Base-by-base conservation (phyloP, 2,888 invertebrate species). In the Byasa hedistus region DNA sequence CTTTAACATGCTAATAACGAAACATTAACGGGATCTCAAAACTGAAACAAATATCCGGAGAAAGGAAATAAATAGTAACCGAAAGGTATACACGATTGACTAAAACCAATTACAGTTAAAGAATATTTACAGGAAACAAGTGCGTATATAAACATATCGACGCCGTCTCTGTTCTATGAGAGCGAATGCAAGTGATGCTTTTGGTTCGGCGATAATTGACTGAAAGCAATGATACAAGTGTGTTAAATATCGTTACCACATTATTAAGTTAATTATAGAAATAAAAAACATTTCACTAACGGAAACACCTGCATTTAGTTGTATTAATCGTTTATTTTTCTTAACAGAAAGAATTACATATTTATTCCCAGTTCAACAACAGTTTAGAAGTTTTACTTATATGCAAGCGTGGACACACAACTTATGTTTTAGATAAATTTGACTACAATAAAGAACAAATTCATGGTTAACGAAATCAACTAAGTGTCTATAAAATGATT, bases 171-270 rank as follows among this genome's bases (percentile, higher is more conserved):
- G 52, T 19, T n/a, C 19, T 24, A 52, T 57, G 57, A 66, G 62
- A 62, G 56, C 57, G 24, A 66, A 57, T 57, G 66, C 57, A 54
- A 51, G 39, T 22, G 19, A 15, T 23, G 56, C 61, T 27, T 57
- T 54, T 51, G 22, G n/a, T n/a, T n/a, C 22, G 39, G 66, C 44
- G 66, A 52, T 54, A 61, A 66, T 39, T 22, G 66, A 57, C 36
- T 36, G 32, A 51, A 60, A 60, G n/a, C 48, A 48, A 19, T 48
- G 48, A 48, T 48, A 39, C 39, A 19, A 36, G 39, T 36, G 12
- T n/a, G 5, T 36, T 21, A 22, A 17, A 58, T 17, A 7, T 39
- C 58, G 17, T 58, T n/a, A n/a, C 48, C n/a, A 5, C n/a, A 48
- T 19, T 48, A 48, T 48, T 48, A 4, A 48, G n/a, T 48, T 48